Base-by-base conservation (phyloP, 2,888 invertebrate genomes). In the Drosophila borealis region DNA sequence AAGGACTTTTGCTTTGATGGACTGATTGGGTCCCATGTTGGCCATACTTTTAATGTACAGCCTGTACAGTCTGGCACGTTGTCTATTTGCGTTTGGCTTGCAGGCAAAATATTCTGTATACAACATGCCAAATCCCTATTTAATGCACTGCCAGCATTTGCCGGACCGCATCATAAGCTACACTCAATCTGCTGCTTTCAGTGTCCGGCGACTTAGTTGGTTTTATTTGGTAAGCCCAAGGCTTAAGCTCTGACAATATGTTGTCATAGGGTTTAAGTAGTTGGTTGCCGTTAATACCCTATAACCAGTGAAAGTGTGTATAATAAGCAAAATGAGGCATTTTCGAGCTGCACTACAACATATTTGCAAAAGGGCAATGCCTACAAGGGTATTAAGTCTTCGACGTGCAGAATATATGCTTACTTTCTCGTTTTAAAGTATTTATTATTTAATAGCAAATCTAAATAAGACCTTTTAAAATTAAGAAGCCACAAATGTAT, bases 401-500 rank as follows among this genome's bases (percentile, higher is more conserved):
- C 29, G 29, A 8, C 8, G 29, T 29, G 29, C 29, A 8, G 29
- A 29, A 29, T 29, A 8, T 29, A 25, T 6, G 2, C 8, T 8
- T 1, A 8, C 6, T 25, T 29, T 8, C 8, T 8, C 11, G 2
- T 13, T 17, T 33, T 41, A 34, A n/a, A 34, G 21, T 3, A 11
- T 42, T 25, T 13, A 53, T 68, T 59, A 68, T 36, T 37, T 42
- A 44, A 62, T 63, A 29, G 19, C 21, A 63, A 48, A 41, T 55
- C 54, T 51, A 33, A 59, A 46, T 51, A 41, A 36, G 21, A 14
- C 44, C 57, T 41, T 60, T 46, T 6, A 25, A 61, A 56, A 80
- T 87, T 77, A 66, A 74, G 63, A 61, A 67, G 51, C 74, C 86
- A 59, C 70, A 72, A 59, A 61, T 60, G 73, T 25, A 68, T 29